Base-by-base conservation (phyloP, 2,797 vertebrate genomes). In the Sebastes wilsoni region DNA sequence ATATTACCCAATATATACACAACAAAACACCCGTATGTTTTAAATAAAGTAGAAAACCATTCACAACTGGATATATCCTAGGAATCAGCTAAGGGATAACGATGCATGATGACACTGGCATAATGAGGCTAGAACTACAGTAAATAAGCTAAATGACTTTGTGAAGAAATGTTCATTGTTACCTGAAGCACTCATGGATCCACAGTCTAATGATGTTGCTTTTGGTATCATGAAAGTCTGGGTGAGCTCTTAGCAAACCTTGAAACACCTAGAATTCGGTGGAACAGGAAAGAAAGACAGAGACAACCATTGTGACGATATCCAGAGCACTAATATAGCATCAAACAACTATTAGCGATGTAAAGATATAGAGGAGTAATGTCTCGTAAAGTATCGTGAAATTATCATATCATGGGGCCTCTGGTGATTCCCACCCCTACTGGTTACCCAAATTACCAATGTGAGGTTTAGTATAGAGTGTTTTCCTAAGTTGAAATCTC, bases 181-280 rank as follows among this genome's bases (percentile, higher is more conserved):
- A 98, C 97, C 97, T 96, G 94, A 97, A 98, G 82, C 97, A 97
- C 80, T 98, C 97, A 2, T 98, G 97, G 54, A 97, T 95, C 97
- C 97, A 98, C 6, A 98, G 94, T 36, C 96, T 94, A 4, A 93
- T 96, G 72, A 98, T 93, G 89, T 93, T 96, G 65, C 92, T 65
- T 85, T 96, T 97, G 71, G 95, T 97, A 32, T 98, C 96, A 2
- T 98, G 97, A 81, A 96, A 96, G 67, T 97, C 96, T 81, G 95
- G 96, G 87, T 97, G 95, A 64, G 96, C 95, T 83, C 97, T 92
- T 5, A 98, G 92, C 88, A 98, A 94, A 67, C 97, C 97, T 79
- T 98, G 97, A 87, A 98, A 98, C 32, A 98, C 96, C 97, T 98
- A 64, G 2, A 69, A 59, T 22, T 22, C 59, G 28, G 58, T 46